These are phyloP conservation scores for Cygnus atratus DNA, from an alignment of 2,113 vertebrate species.

Conservation along the genomic window DNA sequence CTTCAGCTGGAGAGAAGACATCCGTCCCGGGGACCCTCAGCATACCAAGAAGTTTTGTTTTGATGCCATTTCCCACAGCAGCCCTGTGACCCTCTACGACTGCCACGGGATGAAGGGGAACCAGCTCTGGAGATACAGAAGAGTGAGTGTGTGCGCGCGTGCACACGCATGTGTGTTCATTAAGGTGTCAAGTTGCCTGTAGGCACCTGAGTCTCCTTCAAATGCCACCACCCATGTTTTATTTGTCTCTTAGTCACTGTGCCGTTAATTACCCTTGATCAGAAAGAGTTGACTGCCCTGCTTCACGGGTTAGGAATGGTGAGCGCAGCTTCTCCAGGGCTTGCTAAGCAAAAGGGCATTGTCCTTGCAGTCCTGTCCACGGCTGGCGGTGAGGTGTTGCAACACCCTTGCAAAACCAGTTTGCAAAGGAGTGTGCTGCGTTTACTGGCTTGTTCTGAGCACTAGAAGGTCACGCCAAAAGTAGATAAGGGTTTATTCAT, in stretches of 20 bases:
- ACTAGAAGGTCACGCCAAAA: background rate
- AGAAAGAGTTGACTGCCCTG: background rate
- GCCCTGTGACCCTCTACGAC: slow-evolving; percentile 93
- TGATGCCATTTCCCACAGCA: slow-evolving; percentile 91
- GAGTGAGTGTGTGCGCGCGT: slow-evolving; percentile 73
- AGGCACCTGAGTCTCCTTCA: background rate
- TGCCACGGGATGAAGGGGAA: slow-evolving; percentile 98
- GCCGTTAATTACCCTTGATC: background rate
- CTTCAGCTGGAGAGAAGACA: slow-evolving; percentile 95
- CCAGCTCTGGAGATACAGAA: slow-evolving; percentile 94
- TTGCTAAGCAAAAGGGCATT: background rate
- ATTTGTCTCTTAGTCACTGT: background rate
- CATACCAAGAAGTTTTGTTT: slow-evolving; percentile 97
- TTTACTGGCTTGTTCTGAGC: background rate
- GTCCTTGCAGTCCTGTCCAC: background rate
- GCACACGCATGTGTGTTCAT: accelerated
- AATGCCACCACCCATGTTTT: background rate
- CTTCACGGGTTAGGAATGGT: background rate
- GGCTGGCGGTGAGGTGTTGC: background rate
- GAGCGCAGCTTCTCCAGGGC: background rate
- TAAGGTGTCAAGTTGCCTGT: background rate
- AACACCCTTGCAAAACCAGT: background rate
- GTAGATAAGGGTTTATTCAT: background rate
- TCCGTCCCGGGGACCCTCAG: slow-evolving; percentile 92
- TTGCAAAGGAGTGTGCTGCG: background rate